Conservation (phyloP, 2,888 invertebrate genomes). For the Leucozona laternaria region DNA sequence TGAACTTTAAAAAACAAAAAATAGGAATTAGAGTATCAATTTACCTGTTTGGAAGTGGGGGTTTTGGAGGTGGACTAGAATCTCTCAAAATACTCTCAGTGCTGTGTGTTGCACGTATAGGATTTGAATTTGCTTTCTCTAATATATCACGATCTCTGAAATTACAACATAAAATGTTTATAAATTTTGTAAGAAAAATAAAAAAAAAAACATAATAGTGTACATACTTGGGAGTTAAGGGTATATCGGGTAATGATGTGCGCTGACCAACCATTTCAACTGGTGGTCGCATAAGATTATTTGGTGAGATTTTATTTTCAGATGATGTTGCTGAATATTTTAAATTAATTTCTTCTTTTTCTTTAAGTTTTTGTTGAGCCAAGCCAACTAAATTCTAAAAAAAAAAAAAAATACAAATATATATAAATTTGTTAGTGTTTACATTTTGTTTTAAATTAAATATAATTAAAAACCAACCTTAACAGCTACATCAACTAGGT, state of each 20-base stretch:
- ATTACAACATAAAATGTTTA: not conserved
- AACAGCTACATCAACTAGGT: conserved; percentile 89
- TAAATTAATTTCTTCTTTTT: conserved; percentile 83
- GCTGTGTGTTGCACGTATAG: conserved; percentile 91
- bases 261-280: conserved; percentile 85
- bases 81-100: conserved; percentile 91
- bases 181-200: not conserved
- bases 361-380: conserved; percentile 92
- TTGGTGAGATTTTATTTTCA: conserved; percentile 77
- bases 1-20: no score
- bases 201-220: conserved; percentile 81
- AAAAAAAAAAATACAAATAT: conserved; percentile 6
- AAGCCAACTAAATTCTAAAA: conserved; percentile 89
- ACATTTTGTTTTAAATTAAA: not conserved
- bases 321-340: conserved; percentile 78
- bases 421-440: conserved; percentile 6
- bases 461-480: conserved; percentile 84
- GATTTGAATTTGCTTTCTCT: conserved; percentile 84
- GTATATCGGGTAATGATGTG: conserved; percentile 91
- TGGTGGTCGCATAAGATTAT: conserved; percentile 80
- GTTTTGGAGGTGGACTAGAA: conserved; percentile 93
- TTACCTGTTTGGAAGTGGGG: conserved; percentile 92
- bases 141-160: conserved; percentile 83
- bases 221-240: conserved; percentile 91
- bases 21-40: conserved; percentile 2